Base-by-base conservation (phyloP, 1,140 invertebrate species). In the Probaryconus sp. region DNA sequence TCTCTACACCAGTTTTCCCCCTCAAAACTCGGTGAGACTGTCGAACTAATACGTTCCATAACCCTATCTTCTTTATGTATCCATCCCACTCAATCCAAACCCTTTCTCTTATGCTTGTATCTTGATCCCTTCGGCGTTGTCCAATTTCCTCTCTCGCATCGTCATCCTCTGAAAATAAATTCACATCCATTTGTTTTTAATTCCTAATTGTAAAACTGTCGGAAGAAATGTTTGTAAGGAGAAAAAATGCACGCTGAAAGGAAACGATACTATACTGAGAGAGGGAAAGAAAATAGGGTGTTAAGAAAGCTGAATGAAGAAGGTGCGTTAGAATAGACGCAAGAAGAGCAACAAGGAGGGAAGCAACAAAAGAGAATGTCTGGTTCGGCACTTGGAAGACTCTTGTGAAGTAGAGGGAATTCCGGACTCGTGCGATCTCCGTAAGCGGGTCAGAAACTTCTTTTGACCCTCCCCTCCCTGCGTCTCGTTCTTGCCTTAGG, bases 391-490 rank as follows among this genome's bases (percentile, higher is more conserved):
- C 84, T 85, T 85, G 35, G 81, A 64, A 86, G 85, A 86, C 84
- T 83, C 83, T 83, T 79, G 80, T 80, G 70, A 85, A 84, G 85
- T 84, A 80, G 78, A 76, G 77, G 81, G 80, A 85, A 85, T 82
- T 85, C 82, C 79, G 72, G 74, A 75, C 78, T 81, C 77, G 78
- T 68, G 77, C 79, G 64, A 75, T 68, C 69, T 74, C 76, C 48
- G 82, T 87, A 87, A 87, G 84, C 86, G 81, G 86, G 86, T 87
- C 86, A 87, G 82, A 85, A 85, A 85, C 83, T 87, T 87, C 83
- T 87, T 87, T 86, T 80, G 79, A 82, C 79, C 81, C 82, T 79
- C 68, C 79, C 81, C 82, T 79, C 68, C 71, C 67, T 67, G 14
- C 64, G 70, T 42, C 65, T 65, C 56, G 61, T 37, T 64, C 77